Base-by-base conservation (phyloP, 1,140 invertebrate genomes). In the Leptinotarsa texana region DNA sequence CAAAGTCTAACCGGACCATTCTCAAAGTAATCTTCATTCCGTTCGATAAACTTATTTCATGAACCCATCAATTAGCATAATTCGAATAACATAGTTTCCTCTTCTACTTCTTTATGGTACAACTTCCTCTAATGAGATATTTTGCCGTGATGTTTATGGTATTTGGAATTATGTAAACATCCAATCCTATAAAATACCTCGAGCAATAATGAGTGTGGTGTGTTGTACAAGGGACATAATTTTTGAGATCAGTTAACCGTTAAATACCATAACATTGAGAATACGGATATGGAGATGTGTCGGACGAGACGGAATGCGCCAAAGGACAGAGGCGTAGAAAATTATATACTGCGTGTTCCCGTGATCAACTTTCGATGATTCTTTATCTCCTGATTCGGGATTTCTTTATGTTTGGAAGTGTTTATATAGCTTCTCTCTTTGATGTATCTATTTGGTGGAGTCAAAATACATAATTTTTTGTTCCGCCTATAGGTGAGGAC, bases 161-260 rank as follows among this genome's bases (percentile, higher is more conserved):
- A 48, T 69, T 47, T 49, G 27, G n/a, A 69, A 69, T 69, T 49
- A 69, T 69, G 67, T 69, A 47, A 69, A 69, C 67, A 48, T 69
- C 8, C 42, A 49, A 69, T 69, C 67, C 18, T 21, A 48, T 69
- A 49, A 69, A 69, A 69, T 69, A 49, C 21, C 42, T 18, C 27
- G 11, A n/a, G 42, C 67, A 65, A 65, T 65, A 65, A 65, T 65
- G 63, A 65, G 63, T 69, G n/a, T 69, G 17, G 42, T 69, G 27
- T 69, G 67, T 49, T 27, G 27, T 47, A 69, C 67, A 69, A 48
- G 42, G 42, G 67, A 69, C 67, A 69, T 48, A 69, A 33, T 69
- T 69, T 69, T 69, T 69, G 15, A 69, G 67, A 47, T 33, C 67
- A 69, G 18, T 69, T 69, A 42, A 69, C 67, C 67, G 67, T 69